Evolutionary conservation across 2,888 invertebrate genomes (phyloP).

Genomic region (Hydrotaea diabolus): DNA sequence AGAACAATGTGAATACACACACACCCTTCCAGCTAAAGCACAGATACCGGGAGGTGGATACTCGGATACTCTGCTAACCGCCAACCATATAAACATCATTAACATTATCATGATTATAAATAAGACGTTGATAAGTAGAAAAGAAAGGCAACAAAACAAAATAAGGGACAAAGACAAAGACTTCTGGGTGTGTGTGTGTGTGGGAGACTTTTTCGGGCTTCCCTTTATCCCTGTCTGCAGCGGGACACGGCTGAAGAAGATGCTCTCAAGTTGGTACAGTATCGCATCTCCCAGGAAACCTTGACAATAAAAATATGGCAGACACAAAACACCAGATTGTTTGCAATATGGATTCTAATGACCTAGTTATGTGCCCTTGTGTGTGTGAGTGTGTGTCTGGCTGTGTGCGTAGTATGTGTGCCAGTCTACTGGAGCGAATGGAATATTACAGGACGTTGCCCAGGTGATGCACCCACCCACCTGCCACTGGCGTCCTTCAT

Average conservation of each 20-base stretch:
- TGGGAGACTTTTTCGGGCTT: slow-evolving; percentile 7
- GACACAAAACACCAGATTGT: slow-evolving; percentile 44
- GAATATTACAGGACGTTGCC: background rate
- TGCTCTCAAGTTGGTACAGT: background rate
- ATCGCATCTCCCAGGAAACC: slow-evolving; percentile 50
- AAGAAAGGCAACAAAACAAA: slow-evolving; percentile 8
- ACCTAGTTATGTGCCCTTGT: slow-evolving; percentile 53
- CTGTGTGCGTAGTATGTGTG: too few relatives aligned
- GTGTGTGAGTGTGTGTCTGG: background rate
- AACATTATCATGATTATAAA: slow-evolving; percentile 45
- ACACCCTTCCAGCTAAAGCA: background rate
- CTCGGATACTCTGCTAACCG: slow-evolving; percentile 35
- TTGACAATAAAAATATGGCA: slow-evolving; percentile 63
- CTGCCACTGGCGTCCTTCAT: background rate
- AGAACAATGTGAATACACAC: too few relatives aligned
- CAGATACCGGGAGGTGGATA: background rate
- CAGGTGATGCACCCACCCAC: slow-evolving; percentile 6
- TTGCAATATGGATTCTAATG: slow-evolving; percentile 47
- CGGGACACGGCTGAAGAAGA: slow-evolving; percentile 4
- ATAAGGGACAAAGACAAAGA: slow-evolving; percentile 4
- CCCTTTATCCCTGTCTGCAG: slow-evolving; percentile 31
- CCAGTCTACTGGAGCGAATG: too few relatives aligned
- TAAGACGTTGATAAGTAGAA: slow-evolving; percentile 35
- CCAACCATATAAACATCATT: slow-evolving; percentile 53
- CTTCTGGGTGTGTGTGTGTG: slow-evolving; percentile 16